Base-by-base conservation (phyloP, 2,797 vertebrate genomes). In the Arrhamphus sclerolepis region DNA sequence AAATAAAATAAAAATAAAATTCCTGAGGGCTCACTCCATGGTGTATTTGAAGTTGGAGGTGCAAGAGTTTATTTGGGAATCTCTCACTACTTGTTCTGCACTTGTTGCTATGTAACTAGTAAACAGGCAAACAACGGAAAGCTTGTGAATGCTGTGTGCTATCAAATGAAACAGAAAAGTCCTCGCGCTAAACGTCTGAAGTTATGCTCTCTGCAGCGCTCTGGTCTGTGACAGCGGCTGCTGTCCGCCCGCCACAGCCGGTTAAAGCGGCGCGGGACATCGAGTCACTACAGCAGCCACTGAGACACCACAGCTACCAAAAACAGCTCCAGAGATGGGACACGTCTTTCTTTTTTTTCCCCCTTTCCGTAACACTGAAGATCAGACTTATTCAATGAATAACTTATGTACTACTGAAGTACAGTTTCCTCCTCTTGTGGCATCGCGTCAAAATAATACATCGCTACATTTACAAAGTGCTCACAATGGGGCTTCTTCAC, bases 381-480 rank as follows among this genome's bases (percentile, higher is more conserved):
- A 77, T 69, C 71, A 59, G 65, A 82, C 51, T 65, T 58, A 54
- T 64, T 77, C 62, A 72, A 87, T 87, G 84, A 85, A 81, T 86
- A 82, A 77, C 66, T 73, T 69, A 57, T 63, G 58, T 79, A 13
- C 31, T 62, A 64, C 55, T 77, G 55, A 64, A 62, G 72, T 73
- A 72, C 56, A 49, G 31, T 38, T 70, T 75, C 66, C 54, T 64
- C 74, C 64, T 75, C 66, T 49, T 61, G 64, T 40, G 28, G 64
- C 79, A 19, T 65, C 48, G 67, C 77, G 58, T 77, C 66, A 52
- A 77, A 80, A 68, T 73, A 64, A 80, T 54, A 65, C 21, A 40
- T 47, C 80, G 85, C 85, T 88, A 89, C 89, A 75, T 87, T 85
- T 88, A 87, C 89, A 89, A 87, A 89, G 87, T 89, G 87, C 86